Base-by-base conservation (phyloP, 1,140 invertebrate genomes). In the Bombus impatiens region DNA sequence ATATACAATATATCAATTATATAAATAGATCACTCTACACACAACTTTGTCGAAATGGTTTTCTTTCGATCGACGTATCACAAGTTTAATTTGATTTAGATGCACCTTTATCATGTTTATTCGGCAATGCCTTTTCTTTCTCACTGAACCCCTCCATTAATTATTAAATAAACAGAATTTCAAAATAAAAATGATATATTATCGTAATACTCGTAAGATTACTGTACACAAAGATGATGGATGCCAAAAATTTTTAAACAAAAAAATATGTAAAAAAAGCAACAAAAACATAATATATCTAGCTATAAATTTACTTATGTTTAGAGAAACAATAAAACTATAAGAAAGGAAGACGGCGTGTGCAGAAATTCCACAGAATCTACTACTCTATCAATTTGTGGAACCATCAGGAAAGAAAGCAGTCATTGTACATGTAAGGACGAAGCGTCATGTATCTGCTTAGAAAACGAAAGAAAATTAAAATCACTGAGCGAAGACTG, bases 371-470 rank as follows among this genome's bases (percentile, higher is more conserved):
- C 35, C 10, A 13, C 15, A 40, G 25, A 79, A 35, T 79, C 62
- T 22, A 65, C 22, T 42, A 42, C 35, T 65, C 10, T 67, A 25
- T 79, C 77, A 32, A 8, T 68, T 47, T 79, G 77, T 44, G 59
- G 1, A 25, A 32, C 32, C 3, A 13, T 15, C 6, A 32, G 1
- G 1, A n/a, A 32, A 44, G 40, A n/a, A 25, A 67, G 37, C n/a
- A 67, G 37, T 25, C n/a, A 44, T 68, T 79, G 77, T 32, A 67
- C n/a, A 15, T 44, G 62, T 62, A 35, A 67, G 4, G 77, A 78
- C 0, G n/a, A 78, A 35, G 15, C 3, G 3, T 42, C 28, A 3
- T 67, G 59, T n/a, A 67, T 3, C 1, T 67, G 59, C 22, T 42
- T 79, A 3, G 5, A 35, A n/a, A 67, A 44, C 13, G 15, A 47